These are phyloP conservation scores for Flexamia atlantica DNA, from an alignment of 2,888 invertebrate genomes.

Conservation along the genomic window DNA sequence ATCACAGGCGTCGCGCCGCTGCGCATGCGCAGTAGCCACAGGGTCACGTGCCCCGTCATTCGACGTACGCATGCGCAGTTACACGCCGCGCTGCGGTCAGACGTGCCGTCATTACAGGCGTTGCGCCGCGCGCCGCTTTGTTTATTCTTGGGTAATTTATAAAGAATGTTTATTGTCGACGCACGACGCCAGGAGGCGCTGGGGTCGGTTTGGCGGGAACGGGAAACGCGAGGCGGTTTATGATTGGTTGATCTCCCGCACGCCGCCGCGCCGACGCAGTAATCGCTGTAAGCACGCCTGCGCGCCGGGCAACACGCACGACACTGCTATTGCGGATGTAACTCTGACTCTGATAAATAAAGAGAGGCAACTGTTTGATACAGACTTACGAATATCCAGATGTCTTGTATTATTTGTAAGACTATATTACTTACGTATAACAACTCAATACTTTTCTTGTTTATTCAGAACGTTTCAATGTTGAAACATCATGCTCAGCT, in stretches of 20 bases:
- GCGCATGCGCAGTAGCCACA: constrained; percentile 37
- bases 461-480: too few species aligned
- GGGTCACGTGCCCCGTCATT: constrained; percentile 7
- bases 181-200: constrained; percentile 43
- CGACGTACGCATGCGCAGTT: constrained; percentile 28
- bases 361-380: too few species aligned
- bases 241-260: constrained; percentile 16
- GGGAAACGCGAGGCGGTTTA: constrained; percentile 24
- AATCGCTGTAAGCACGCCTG: too few species aligned
- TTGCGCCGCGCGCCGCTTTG: constrained; percentile 11
- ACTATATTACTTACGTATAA: too few species aligned
- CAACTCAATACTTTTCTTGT: too few species aligned
- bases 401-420: too few species aligned
- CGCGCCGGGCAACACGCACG: too few species aligned
- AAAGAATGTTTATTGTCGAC: constrained; percentile 54
- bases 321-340: too few species aligned
- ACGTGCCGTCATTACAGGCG: constrained; percentile 37
- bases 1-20: neutral
- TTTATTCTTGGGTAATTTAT: constrained; percentile 53
- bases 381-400: too few species aligned
- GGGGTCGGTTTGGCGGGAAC: constrained; percentile 12
- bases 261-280: neutral
- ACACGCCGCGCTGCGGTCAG: constrained; percentile 15
- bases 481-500: too few species aligned
- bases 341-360: too few species aligned